phyloP scores from a whole-genome alignment of 2,888 invertebrate genomes.

The Lithosia quadra region DNA sequence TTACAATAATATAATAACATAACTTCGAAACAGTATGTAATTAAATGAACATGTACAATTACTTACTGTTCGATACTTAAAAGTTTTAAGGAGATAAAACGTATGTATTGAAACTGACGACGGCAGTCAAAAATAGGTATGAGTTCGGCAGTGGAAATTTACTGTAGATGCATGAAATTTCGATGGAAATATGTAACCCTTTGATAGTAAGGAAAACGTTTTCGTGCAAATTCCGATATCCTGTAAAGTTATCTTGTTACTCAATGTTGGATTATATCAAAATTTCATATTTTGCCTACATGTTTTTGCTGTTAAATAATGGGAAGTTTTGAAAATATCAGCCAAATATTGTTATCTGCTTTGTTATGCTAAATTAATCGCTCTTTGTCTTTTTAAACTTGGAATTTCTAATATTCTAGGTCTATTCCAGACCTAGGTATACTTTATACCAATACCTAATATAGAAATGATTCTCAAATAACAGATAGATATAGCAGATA shows the following conservation, averaged over 20 bases:
- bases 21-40: neutral
- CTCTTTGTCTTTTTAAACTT: neutral
- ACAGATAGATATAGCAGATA: too few species aligned
- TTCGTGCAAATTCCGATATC: neutral
- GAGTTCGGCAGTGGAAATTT: neutral
- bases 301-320: neutral
- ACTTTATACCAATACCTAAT: too few species aligned
- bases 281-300: neutral
- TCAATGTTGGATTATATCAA: neutral
- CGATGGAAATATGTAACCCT: slow-evolving; percentile 7
- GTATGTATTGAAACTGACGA: neutral
- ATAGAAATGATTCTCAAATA: too few species aligned
- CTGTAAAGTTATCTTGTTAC: neutral
- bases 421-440: too few species aligned
- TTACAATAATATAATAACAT: neutral
- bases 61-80: neutral
- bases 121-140: neutral
- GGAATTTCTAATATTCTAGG: too few species aligned
- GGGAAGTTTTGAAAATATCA: neutral
- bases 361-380: neutral
- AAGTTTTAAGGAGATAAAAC: neutral
- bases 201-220: slow-evolving; percentile 1
- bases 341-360: neutral
- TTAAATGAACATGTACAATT: neutral
- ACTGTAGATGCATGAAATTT: neutral